Base-by-base conservation (phyloP, 2,797 vertebrate genomes). In the Malacoraja senta region DNA sequence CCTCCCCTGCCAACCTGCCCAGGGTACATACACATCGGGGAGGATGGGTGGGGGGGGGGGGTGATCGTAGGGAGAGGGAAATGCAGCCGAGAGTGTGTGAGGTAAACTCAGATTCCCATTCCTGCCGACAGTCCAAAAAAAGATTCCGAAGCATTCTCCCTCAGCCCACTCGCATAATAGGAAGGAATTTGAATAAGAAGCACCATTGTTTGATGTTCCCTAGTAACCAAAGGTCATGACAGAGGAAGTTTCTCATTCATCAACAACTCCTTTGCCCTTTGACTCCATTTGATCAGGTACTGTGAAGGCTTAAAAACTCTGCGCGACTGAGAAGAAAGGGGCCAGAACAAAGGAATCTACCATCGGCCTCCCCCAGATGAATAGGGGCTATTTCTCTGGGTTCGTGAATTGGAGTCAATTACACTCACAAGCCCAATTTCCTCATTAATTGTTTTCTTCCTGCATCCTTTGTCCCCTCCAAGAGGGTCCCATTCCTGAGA, bases 391-490 rank as follows among this genome's bases (percentile, higher is more conserved):
- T 92, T 92, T 92, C 90, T 92, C 90, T 92, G 90, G 71, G 90
- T 71, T 76, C 58, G 90, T 92, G 90, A 92, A 92, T 92, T 92
- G 90, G 90, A 92, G 90, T 92, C 90, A 92, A 92, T 92, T 92
- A 92, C 90, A 92, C 71, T 92, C 90, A 44, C 90, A 92, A 92
- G 90, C 90, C 90, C 71, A 92, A 92, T 92, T 92, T 92, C 90
- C 90, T 92, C 90, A 92, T 92, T 92, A 92, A 92, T 92, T 92
- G 90, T 92, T 92, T 92, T 92, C 90, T 92, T 92, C 90, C 90
- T 92, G 90, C 90, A 76, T 26, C 90, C 38, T 92, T 92, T 92
- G 90, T 92, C 90, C 90, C 26, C 24, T 92, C 90, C 74, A 19
- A 76, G 71, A 92, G 90, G 53, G 71, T 76, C 90, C 90, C 90